Conservation (phyloP, 2,113 vertebrate species). For the Pontoporia blainvillei region DNA sequence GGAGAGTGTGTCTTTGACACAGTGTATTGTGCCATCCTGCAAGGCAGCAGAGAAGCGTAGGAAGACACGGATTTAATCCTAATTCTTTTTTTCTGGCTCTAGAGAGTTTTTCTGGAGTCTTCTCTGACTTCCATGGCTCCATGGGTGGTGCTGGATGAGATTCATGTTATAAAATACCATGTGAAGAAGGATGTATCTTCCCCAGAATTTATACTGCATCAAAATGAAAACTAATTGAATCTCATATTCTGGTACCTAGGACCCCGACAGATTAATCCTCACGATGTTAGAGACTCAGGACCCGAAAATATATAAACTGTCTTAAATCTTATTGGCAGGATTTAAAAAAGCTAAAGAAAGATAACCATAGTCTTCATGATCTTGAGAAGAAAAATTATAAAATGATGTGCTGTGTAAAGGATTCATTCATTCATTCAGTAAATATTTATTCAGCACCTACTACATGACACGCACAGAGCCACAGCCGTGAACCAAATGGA, state of each 20-base stretch:
- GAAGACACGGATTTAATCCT: no score
- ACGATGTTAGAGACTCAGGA: not conserved
- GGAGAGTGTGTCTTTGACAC: not conserved
- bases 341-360: not conserved
- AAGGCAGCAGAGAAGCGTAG: not conserved
- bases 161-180: not conserved
- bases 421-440: not conserved
- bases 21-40: rapidly evolving
- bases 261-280: not conserved
- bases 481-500: not conserved
- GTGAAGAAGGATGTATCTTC: not conserved
- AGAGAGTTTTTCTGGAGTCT: not conserved
- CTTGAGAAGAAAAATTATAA: not conserved
- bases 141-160: not conserved
- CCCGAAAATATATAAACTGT: not conserved
- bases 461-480: no score
- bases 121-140: not conserved
- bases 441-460: not conserved
- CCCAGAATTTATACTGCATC: not conserved
- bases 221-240: not conserved
- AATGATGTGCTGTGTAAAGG: not conserved
- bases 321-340: not conserved
- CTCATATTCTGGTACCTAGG: not conserved
- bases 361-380: not conserved
- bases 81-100: not conserved